These are phyloP conservation scores for Epizoanthus ramosus DNA, from an alignment of 92 coral and sea anemone species.

Conservation along the genomic window DNA sequence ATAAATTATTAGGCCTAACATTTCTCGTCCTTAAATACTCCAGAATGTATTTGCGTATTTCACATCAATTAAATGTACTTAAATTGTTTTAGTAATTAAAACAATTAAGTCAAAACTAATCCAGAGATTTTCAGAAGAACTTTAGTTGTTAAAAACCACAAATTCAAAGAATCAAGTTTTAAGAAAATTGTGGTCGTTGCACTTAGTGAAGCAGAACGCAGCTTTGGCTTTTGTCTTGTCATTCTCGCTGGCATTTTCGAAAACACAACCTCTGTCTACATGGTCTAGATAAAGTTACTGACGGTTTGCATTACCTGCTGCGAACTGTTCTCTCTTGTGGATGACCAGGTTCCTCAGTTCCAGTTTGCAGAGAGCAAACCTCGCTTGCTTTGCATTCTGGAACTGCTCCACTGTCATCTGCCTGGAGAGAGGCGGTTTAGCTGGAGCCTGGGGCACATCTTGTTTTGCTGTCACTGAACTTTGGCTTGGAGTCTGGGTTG, in stretches of 20 bases:
- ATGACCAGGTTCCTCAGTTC: conserved; percentile 80
- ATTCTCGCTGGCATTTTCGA: too few relatives aligned
- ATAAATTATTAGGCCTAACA: too few relatives aligned
- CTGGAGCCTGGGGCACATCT: conserved; percentile 49
- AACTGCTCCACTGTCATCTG: conserved; percentile 50
- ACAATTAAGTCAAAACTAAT: background rate
- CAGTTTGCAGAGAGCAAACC: conserved; percentile 80
- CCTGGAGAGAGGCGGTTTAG: conserved; percentile 45
- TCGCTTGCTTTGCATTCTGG: conserved; percentile 69
- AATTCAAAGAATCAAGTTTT: background rate
- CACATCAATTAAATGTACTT: too few relatives aligned
- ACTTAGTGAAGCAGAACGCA: too few relatives aligned
- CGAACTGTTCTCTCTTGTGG: conserved; percentile 90
- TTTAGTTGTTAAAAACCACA: background rate
- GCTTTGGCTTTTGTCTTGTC: too few relatives aligned
- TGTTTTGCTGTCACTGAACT: background rate
- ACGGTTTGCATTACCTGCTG: conserved; percentile 67
- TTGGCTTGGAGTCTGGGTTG: background rate
- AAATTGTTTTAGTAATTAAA: background rate
- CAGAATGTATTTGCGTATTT: too few relatives aligned
- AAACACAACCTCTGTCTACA: background rate
- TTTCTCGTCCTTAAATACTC: too few relatives aligned
- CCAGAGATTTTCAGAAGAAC: background rate
- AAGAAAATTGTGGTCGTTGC: too few relatives aligned
- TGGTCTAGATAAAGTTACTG: background rate